Percentiles rank a stretch among this genome's conserved stretches.
Conservation (phyloP, 1,140 invertebrate species). For the Diabrotica undecimpunctata region DNA sequence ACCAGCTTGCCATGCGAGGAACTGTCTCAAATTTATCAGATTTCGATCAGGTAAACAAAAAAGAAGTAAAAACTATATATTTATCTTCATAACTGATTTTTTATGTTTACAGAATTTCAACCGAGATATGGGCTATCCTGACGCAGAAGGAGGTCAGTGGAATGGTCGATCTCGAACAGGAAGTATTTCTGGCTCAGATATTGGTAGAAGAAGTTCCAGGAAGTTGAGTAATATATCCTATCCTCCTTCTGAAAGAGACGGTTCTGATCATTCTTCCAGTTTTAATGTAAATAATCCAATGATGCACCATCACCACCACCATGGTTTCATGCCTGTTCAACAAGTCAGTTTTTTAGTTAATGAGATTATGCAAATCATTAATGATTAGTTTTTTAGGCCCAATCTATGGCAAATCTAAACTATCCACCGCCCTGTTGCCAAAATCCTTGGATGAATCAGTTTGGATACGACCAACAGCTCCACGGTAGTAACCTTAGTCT, state of each 20-base stretch:
- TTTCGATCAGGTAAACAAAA: constrained; percentile 35
- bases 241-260: constrained; percentile 27
- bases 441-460: constrained; percentile 45
- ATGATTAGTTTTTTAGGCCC: constrained; percentile 52
- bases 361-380: neutral
- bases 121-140: constrained; percentile 48
- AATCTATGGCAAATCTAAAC: constrained; percentile 66
- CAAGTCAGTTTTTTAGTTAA: constrained; percentile 39
- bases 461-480: constrained; percentile 44
- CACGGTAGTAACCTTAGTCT: constrained; percentile 65
- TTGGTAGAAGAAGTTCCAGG: constrained; percentile 29
- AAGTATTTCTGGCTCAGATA: constrained; percentile 50
- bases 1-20: constrained; percentile 56
- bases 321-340: constrained; percentile 46
- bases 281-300: constrained; percentile 52
- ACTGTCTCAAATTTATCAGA: constrained; percentile 43
- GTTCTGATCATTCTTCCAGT: constrained; percentile 51
- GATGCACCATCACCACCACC: constrained; percentile 40
- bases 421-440: constrained; percentile 56
- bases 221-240: constrained; percentile 43
- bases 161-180: constrained; percentile 48
- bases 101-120: constrained; percentile 40
- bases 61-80: neutral
- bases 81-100: neutral
- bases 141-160: constrained; percentile 47